Evolutionary conservation across 1,140 invertebrate genomes (phyloP), one percentile per base, ranked within the genome.

Genomic region (Apocrypta bakeri): DNA sequence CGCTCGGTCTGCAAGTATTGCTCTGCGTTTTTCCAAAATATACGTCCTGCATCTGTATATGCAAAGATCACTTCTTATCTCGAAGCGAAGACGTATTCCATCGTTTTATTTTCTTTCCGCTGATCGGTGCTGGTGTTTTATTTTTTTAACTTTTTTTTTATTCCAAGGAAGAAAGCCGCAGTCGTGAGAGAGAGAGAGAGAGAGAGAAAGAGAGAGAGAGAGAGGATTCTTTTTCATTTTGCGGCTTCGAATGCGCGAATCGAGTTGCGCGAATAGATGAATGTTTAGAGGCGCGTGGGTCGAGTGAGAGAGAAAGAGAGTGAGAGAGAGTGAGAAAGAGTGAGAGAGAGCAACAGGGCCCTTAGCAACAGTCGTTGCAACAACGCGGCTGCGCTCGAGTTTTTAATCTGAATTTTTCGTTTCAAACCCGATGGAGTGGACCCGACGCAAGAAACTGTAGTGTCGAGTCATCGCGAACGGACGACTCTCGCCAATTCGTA

Each of bases 1-100:
- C 48, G 48, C 48, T 56, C 48, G 21, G n/a, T n/a, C 48, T 1
- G 17, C 48, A 6, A 3, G 48, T 17, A 17, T 56, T 56, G 48
- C 0, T 21, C 17, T 56, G 48, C 42, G 64, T 85, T 84, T 85
- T 29, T 64, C 33, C 24, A 68, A 78, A 68, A 78, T 29, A 17
- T 37, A 27, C 2, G 63, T 37, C 0, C 37, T 66, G 64, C 17
- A 24, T 3, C 7, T 6, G 25, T 29, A 14, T 66, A 66, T 9
- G 25, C 17, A 24, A 63, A 6, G 79, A 48, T 63, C 75, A 77
- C 17, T 37, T n/a, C 37, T 37, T 42, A 42, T 12, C 40, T 42
- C 40, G 40, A 14, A 4, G 40, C 40, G 3, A 37, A 3, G 37
- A 37, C 3, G 37, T 37, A 6, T 9, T 3, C 37, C 9, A 3